Evolutionary conservation across 2,888 invertebrate species (phyloP).

Genomic region (Melangyna quadrimaculata): DNA sequence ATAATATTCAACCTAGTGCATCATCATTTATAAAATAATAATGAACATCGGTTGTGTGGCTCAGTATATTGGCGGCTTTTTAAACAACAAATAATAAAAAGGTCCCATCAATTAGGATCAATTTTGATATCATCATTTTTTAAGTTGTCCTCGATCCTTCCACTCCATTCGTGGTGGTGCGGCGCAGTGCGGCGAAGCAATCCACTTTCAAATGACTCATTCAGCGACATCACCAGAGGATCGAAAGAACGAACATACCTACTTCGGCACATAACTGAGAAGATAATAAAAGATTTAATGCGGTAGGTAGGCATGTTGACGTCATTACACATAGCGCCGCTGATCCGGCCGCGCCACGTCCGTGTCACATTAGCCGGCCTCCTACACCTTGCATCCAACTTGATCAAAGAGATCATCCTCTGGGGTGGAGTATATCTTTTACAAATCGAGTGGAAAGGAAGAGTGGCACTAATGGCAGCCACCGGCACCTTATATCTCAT

Average conservation of each 20-base stretch:
- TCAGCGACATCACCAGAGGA: slow-evolving; percentile 22
- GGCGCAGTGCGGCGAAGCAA: no score
- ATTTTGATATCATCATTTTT: slow-evolving; percentile 70
- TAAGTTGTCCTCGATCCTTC: slow-evolving; percentile 50
- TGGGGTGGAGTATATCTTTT: slow-evolving; percentile 25
- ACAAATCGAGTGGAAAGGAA: slow-evolving; percentile 56
- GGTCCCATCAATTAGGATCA: slow-evolving; percentile 72
- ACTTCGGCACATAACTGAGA: slow-evolving; percentile 11
- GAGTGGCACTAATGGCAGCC: slow-evolving; percentile 67
- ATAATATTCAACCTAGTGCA: not conserved
- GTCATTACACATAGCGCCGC: slow-evolving; percentile 50
- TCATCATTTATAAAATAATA: slow-evolving; percentile 19
- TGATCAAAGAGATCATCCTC: slow-evolving; percentile 30
- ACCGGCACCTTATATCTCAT: slow-evolving; percentile 63
- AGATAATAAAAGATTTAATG: slow-evolving; percentile 65
- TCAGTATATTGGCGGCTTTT: slow-evolving; percentile 8
- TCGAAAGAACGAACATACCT: not conserved
- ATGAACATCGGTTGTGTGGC: slow-evolving; percentile 4
- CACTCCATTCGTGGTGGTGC: not conserved
- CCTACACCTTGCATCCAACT: slow-evolving; percentile 67
- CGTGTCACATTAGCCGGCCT: slow-evolving; percentile 73
- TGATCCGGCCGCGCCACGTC: slow-evolving; percentile 18
- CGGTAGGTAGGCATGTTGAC: slow-evolving; percentile 70
- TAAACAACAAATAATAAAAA: slow-evolving; percentile 60
- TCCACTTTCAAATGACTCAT: slow-evolving; percentile 66